phyloP scores from a whole-genome alignment of 1,140 invertebrate species.

The Brachystomella parvula region DNA sequence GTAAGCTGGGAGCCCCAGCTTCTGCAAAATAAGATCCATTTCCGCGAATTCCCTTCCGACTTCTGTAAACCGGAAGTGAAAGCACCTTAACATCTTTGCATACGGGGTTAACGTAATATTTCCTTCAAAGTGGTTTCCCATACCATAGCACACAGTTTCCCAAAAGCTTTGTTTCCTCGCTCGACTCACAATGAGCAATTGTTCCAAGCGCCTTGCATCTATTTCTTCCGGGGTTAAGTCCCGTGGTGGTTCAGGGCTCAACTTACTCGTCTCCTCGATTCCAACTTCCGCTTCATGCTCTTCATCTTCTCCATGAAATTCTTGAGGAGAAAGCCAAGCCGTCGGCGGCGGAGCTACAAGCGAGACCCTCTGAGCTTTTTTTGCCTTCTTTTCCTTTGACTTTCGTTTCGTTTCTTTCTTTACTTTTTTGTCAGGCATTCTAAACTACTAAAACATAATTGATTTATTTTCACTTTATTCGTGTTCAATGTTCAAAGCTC shows the following conservation, averaged over 20 bases:
- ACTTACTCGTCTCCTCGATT: background rate
- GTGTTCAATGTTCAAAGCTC: too few relatives aligned
- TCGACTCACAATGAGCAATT: background rate
- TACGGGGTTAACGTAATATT: background rate
- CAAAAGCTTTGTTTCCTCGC: background rate
- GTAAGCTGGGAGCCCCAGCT: background rate
- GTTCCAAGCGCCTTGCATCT: background rate
- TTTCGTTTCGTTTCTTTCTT: background rate
- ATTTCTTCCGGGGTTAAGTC: background rate
- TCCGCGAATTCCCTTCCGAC: constrained; percentile 9
- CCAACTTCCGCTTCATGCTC: background rate
- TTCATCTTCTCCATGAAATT: background rate
- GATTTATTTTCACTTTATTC: too few relatives aligned
- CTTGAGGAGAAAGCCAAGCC: background rate
- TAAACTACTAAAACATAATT: too few relatives aligned
- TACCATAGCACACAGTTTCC: background rate
- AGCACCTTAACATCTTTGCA: too few relatives aligned
- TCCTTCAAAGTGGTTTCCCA: background rate
- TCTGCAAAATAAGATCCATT: constrained; percentile 13
- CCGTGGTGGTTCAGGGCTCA: background rate
- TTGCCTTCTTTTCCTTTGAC: too few relatives aligned
- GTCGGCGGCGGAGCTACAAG: too few relatives aligned
- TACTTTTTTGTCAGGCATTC: background rate
- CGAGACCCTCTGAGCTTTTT: too few relatives aligned
- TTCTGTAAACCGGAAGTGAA: constrained; percentile 7